Percentiles rank a stretch among this genome's conserved stretches.
phyloP scores from a whole-genome alignment of 2,888 invertebrate genomes.

The Hymenopus coronatus region DNA sequence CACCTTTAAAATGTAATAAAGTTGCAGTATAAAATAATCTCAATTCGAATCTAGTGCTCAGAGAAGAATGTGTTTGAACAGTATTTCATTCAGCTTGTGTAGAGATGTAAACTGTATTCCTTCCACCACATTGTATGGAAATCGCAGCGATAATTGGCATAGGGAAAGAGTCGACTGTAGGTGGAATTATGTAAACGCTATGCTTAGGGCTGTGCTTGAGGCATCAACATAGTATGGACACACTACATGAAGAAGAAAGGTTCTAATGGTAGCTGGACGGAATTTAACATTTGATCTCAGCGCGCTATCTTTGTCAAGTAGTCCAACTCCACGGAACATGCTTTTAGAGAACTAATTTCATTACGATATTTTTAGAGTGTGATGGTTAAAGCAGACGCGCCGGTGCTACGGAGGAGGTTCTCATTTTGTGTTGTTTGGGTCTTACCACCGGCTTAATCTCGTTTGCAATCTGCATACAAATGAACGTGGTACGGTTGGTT shows the following conservation, averaged over 20 bases:
- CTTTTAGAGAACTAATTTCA: slow-evolving; percentile 1
- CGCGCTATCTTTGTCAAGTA: neutral
- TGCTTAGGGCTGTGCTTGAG: too few species aligned
- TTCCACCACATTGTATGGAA: too few species aligned
- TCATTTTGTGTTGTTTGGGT: slow-evolving; percentile 8
- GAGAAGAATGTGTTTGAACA: too few species aligned
- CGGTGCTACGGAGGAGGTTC: neutral
- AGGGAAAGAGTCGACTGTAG: too few species aligned
- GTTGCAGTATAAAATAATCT: too few species aligned
- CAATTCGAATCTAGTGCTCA: too few species aligned
- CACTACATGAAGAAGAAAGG: neutral
- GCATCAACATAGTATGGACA: too few species aligned
- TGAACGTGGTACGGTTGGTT: neutral
- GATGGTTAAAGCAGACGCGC: neutral
- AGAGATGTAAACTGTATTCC: too few species aligned
- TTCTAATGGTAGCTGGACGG: neutral
- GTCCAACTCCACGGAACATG: neutral
- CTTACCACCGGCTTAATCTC: slow-evolving; percentile 17
- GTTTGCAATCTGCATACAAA: slow-evolving; percentile 28
- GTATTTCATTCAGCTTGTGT: too few species aligned
- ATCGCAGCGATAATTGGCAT: too few species aligned
- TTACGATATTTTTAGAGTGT: slow-evolving; percentile 7
- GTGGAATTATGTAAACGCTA: too few species aligned
- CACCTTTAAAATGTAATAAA: too few species aligned
- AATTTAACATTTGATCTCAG: neutral